These are phyloP conservation scores for Argyresthia goedartella DNA, from an alignment of 2,888 invertebrate genomes.

Conservation along the genomic window DNA sequence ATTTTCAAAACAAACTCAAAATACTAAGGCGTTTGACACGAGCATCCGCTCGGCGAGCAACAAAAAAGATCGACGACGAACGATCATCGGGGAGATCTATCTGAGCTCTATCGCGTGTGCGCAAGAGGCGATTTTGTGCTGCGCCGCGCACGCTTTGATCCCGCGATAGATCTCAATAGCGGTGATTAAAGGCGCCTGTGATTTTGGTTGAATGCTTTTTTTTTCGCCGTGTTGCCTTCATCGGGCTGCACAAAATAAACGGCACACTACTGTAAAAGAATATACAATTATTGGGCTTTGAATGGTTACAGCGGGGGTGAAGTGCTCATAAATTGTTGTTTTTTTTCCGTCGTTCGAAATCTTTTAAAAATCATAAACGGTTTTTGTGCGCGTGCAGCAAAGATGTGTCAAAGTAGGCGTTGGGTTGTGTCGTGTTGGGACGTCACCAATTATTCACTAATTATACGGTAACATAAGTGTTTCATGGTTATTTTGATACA, in stretches of 20 bases:
- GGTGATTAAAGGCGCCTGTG: constrained; percentile 72
- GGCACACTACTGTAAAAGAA: constrained; percentile 71
- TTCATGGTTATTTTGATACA: background rate
- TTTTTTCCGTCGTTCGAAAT: constrained; percentile 48
- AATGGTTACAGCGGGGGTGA: constrained; percentile 70
- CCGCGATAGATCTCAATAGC: constrained; percentile 69
- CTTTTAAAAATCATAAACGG: constrained; percentile 62
- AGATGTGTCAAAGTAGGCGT: constrained; percentile 41
- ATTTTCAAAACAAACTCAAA: constrained; percentile 72
- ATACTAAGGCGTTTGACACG: constrained; percentile 71
- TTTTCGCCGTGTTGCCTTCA: constrained; percentile 44
- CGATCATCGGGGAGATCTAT: constrained; percentile 32
- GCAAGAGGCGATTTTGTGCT: background rate
- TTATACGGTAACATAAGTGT: constrained; percentile 33
- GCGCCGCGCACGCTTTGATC: constrained; percentile 40
- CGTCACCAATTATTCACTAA: constrained; percentile 51
- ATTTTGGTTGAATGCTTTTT: constrained; percentile 66
- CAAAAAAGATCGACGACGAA: constrained; percentile 49
- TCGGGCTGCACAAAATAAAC: constrained; percentile 61
- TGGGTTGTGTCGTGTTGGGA: constrained; percentile 28
- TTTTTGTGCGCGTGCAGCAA: constrained; percentile 42
- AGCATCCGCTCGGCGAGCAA: constrained; percentile 57
- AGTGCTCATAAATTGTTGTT: constrained; percentile 67
- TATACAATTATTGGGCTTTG: constrained; percentile 70
- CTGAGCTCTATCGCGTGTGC: background rate